These are phyloP conservation scores for Caenorhabditis wallacei DNA, from an alignment of 2,888 invertebrate genomes.

Conservation along the genomic window DNA sequence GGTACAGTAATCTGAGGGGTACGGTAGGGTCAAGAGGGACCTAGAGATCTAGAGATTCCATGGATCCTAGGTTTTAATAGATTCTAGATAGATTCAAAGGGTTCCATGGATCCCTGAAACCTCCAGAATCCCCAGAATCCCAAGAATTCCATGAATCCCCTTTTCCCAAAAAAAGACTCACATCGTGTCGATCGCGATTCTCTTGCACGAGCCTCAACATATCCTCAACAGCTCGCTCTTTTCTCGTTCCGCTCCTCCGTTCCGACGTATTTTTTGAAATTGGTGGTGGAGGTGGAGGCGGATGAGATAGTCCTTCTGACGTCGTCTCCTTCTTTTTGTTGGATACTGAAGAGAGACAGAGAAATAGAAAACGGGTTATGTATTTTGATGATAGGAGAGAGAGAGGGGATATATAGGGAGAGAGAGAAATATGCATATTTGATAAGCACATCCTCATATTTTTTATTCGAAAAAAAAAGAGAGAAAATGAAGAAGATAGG, in stretches of 20 bases:
- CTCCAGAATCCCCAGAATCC: too few species aligned
- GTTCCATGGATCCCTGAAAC: too few species aligned
- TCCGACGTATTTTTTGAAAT: constrained; percentile 44
- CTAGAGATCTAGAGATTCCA: too few species aligned
- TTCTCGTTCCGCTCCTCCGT: constrained; percentile 36
- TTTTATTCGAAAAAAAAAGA: background rate
- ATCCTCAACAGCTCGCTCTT: constrained; percentile 71
- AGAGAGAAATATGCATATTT: constrained; percentile 51
- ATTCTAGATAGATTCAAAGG: too few species aligned
- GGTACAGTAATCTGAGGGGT: background rate
- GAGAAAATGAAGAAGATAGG: background rate
- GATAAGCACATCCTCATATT: constrained; percentile 39
- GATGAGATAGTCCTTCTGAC: constrained; percentile 23
- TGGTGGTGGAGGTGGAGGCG: constrained; percentile 41
- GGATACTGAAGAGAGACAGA: constrained; percentile 34
- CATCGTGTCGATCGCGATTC: constrained; percentile 69
- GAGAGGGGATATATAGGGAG: background rate
- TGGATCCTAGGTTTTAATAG: too few species aligned
- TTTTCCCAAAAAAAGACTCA: constrained; percentile 21
- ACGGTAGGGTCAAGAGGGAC: too few species aligned
- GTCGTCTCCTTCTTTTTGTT: constrained; percentile 47
- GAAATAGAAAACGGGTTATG: constrained; percentile 46
- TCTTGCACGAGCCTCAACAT: constrained; percentile 71
- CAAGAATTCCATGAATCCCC: too few species aligned
- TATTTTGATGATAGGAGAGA: background rate